phyloP scores from a whole-genome alignment of 2,113 vertebrate genomes.

The Dromiciops gliroides region DNA sequence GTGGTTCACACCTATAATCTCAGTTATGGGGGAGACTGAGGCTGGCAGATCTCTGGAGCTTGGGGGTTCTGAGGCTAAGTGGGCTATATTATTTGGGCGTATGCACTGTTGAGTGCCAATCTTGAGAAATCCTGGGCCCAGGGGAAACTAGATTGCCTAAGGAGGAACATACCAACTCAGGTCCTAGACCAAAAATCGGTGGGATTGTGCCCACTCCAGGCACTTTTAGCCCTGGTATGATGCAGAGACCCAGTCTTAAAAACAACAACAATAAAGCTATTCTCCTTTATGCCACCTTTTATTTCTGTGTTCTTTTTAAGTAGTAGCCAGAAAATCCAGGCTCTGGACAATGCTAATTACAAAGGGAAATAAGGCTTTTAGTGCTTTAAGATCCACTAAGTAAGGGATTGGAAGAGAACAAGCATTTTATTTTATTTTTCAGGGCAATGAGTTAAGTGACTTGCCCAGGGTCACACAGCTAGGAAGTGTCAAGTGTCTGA shows the following conservation, averaged over 20 bases:
- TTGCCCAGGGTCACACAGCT: too few species aligned
- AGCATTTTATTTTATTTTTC: too few species aligned
- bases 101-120: neutral
- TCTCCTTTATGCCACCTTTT: neutral
- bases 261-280: neutral
- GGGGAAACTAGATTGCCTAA: neutral
- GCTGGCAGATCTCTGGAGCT: neutral
- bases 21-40: neutral
- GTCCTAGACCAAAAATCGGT: neutral
- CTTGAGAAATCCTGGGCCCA: neutral
- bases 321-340: neutral
- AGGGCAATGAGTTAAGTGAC: too few species aligned
- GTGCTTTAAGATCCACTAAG: neutral
- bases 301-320: too few species aligned
- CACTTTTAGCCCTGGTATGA: neutral
- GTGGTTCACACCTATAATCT: neutral
- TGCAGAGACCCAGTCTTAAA: neutral
- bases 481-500: too few species aligned
- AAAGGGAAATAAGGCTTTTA: neutral
- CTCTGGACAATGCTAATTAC: neutral
- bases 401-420: neutral
- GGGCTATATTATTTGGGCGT: neutral
- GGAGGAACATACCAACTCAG: neutral
- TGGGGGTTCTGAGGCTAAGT: neutral
- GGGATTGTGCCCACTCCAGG: neutral